Evolutionary conservation across 1,140 invertebrate species (phyloP), one percentile per base, ranked within the genome.

Genomic region (Drosophila pandora): DNA sequence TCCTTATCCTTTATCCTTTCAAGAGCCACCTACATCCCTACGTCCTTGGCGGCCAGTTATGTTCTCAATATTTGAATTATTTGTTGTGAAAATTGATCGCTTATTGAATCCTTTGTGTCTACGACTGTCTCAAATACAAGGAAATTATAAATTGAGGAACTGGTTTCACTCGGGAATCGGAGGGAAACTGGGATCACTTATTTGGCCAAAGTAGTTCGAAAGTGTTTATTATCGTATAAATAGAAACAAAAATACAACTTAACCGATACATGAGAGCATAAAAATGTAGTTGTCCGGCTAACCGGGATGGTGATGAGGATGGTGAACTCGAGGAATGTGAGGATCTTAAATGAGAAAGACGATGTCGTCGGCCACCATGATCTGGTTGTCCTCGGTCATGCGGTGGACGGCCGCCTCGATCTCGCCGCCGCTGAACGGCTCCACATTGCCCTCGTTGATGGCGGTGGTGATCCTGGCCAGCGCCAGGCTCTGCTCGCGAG

Each of bases 371-470:
- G 97, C 94, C 59, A 97, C 93, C 97, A 99, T 98, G 22, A 99
- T 94, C 91, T 98, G 96, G 93, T 98, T 98, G 49, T 96, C 96
- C 41, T 96, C 95, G 17, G 95, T 95, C 97, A 99, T 98, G 59
- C 93, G 93, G 10, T 95, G 92, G 9, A 99, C 93, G 1, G 97
- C 97, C 0, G 95, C 94, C 41, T 93, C 92, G 5, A 98, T 93
- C 93, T 99, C 97, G 12, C 92, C 94, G 10, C 93, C 79, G 2
- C 93, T 93, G 90, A 97, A 98, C 3, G 94, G 90, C 56, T 93
- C 92, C 1, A 90, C 80, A 68, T 94, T 93, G 65, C 95, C 92
- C 25, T 93, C 92, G 85, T 95, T 95, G 6, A 97, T 88, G 78
- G 93, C 93, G 6, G 93, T 92, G 1, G 92, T 92, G 9, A 97